Conservation (phyloP, 2,888 invertebrate species). For the Morinoia aosen region DNA sequence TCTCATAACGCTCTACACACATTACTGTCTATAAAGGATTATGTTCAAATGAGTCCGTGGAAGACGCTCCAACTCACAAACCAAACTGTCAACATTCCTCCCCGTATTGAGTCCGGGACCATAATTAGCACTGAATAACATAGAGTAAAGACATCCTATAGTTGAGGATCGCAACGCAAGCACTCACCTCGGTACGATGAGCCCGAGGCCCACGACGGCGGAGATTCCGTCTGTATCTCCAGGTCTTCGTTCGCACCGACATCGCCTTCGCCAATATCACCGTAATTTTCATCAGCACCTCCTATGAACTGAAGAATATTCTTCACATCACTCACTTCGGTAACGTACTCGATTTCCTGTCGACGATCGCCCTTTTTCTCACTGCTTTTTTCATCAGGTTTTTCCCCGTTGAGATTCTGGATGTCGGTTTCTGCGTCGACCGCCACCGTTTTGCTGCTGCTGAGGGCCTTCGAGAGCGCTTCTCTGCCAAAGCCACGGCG, state of each 20-base stretch:
- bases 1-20: too few species aligned
- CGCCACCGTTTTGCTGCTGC: not conserved
- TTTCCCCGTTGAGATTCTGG: not conserved
- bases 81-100: too few species aligned
- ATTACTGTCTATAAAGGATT: too few species aligned
- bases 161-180: too few species aligned
- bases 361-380: not conserved
- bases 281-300: not conserved
- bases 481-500: not conserved
- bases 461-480: not conserved
- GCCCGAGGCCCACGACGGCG: not conserved
- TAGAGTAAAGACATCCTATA: not conserved
- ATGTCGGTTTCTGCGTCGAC: not conserved
- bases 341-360: too few species aligned
- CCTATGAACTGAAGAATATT: not conserved
- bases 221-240: conserved; percentile 25
- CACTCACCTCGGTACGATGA: not conserved
- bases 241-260: not conserved
- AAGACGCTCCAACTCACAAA: too few species aligned
- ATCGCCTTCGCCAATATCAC: not conserved
- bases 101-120: too few species aligned
- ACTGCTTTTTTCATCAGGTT: not conserved
- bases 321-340: not conserved
- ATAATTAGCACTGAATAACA: not conserved
- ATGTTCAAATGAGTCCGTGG: too few species aligned